Evolutionary conservation across 2,797 vertebrate genomes (phyloP).

Genomic region (Enteromius radiatus): DNA sequence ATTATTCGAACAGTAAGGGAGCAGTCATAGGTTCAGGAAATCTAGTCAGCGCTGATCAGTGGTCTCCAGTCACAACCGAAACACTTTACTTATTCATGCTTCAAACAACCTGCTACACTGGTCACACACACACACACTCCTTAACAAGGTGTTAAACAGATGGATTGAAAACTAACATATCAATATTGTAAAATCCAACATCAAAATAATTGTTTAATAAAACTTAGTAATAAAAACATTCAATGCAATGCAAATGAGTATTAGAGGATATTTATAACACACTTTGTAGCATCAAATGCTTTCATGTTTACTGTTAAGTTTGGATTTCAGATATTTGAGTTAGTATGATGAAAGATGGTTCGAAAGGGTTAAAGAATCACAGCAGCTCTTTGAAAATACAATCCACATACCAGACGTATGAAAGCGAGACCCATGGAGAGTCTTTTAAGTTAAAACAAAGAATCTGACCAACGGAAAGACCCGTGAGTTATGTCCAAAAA

Average conservation of each 20-base stretch:
- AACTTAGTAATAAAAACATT: not conserved
- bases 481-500: not conserved
- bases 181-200: not conserved
- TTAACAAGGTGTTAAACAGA: not conserved
- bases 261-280: not conserved
- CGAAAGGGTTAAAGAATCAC: slow-evolving; percentile 61
- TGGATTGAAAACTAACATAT: not conserved
- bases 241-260: not conserved
- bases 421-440: slow-evolving; percentile 48
- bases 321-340: slow-evolving; percentile 2
- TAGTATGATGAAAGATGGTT: not conserved
- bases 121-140: no score
- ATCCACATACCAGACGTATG: slow-evolving; percentile 61
- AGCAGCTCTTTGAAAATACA: slow-evolving; percentile 52
- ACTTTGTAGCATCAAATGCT: not conserved
- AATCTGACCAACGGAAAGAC: slow-evolving; percentile 34
- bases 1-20: slow-evolving; percentile 17
- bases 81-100: slow-evolving; percentile 25
- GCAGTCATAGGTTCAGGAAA: slow-evolving; percentile 22
- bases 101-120: no score
- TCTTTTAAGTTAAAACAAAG: slow-evolving; percentile 52
- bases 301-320: not conserved
- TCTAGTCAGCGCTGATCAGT: slow-evolving; percentile 8
- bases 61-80: not conserved
- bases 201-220: not conserved